Conservation (phyloP, 2,888 invertebrate species). For the Lasius fuliginosus region DNA sequence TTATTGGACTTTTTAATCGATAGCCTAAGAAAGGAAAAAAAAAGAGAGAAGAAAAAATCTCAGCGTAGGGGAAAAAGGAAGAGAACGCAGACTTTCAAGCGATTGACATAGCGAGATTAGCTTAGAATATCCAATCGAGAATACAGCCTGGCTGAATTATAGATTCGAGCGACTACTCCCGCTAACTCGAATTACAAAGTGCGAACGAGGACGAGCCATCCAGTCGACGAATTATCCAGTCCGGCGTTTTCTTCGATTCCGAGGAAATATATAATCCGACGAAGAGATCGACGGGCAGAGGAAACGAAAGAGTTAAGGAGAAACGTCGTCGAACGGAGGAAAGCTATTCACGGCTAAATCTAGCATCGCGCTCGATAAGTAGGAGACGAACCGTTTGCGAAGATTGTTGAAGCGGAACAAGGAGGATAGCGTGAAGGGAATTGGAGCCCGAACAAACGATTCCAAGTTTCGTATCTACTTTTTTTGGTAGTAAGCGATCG, state of each 20-base stretch:
- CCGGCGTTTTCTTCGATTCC: neutral
- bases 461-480: neutral
- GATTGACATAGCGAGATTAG: conserved; percentile 7
- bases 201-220: neutral
- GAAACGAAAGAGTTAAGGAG: neutral
- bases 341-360: conserved; percentile 13
- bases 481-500: neutral
- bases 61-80: neutral
- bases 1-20: conserved; percentile 13
- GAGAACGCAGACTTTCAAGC: neutral
- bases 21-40: neutral
- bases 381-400: neutral
- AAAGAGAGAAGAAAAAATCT: neutral
- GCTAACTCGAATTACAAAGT: conserved; percentile 4
- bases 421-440: neutral
- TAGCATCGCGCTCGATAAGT: conserved; percentile 5
- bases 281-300: conserved; percentile 17
- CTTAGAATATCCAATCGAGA: neutral
- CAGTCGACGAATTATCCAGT: neutral
- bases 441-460: neutral
- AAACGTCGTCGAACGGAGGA: conserved; percentile 12
- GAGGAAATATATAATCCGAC: conserved; percentile 22
- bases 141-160: conserved; percentile 22
- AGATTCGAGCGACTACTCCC: conserved; percentile 11
- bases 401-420: neutral